phyloP scores from a whole-genome alignment of 2,888 invertebrate genomes.

The Noctua comes region DNA sequence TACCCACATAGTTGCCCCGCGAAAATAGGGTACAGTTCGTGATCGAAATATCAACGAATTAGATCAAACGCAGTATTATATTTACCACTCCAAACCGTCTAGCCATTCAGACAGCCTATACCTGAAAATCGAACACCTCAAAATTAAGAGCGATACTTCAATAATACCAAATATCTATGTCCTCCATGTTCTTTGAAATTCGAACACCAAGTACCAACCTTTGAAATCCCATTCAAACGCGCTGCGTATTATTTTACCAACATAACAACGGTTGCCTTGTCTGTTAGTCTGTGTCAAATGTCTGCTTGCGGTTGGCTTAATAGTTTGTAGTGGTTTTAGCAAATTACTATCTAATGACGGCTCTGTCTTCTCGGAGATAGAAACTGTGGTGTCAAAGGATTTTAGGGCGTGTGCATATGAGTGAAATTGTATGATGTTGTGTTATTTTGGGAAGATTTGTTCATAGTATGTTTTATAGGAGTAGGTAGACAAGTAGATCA shows the following conservation, averaged over 20 bases:
- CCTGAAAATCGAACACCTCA: slow-evolving; percentile 14
- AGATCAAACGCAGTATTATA: background rate
- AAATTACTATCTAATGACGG: slow-evolving; percentile 66
- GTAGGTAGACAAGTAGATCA: background rate
- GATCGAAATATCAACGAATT: background rate
- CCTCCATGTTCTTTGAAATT: slow-evolving; percentile 26
- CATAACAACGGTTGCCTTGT: slow-evolving; percentile 21
- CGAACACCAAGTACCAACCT: background rate
- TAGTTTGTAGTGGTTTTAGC: slow-evolving; percentile 46
- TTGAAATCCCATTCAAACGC: slow-evolving; percentile 7
- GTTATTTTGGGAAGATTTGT: background rate
- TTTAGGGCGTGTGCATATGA: slow-evolving; percentile 24
- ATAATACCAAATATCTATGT: slow-evolving; percentile 3
- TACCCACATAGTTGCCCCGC: background rate
- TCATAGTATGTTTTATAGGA: background rate
- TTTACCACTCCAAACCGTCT: background rate
- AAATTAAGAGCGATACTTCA: slow-evolving; percentile 5
- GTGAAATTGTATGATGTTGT: background rate
- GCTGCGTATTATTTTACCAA: slow-evolving; percentile 37
- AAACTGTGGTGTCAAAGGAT: slow-evolving; percentile 30
- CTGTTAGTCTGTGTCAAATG: slow-evolving; percentile 56
- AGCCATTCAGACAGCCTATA: background rate
- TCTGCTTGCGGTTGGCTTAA: slow-evolving; percentile 41
- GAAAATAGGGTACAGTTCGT: background rate
- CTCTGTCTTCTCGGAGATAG: slow-evolving; percentile 34